Evolutionary conservation across 2,888 invertebrate species (phyloP), one percentile per base, ranked within the genome.

Genomic region (Salticus scenicus): DNA sequence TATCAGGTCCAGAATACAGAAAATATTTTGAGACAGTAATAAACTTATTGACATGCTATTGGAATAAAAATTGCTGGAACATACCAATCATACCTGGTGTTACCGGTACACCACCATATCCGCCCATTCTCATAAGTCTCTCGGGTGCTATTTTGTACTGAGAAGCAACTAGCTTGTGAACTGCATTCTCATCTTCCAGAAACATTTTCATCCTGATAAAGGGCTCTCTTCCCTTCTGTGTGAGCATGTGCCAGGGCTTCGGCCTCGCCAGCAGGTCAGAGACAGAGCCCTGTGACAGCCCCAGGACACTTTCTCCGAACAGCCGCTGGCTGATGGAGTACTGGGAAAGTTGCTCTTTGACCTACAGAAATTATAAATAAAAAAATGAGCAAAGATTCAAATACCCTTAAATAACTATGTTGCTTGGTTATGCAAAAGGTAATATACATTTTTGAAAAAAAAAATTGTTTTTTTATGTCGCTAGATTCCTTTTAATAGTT

Each of bases 201-300:
- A 98, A 98, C 95, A 98, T 97, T 92, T 98, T 97, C 98, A 98
- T 98, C 87, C 98, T 93, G 88, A 98, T 98, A 92, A 98, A 98
- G 0, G 98, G 98, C 90, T 98, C 98, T 31, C 98, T 93, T 0
- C 98, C 98, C 91, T 98, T 98, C 90, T 97, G 97, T 17, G 99
- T 99, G 70, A 99, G 93, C 98, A 98, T 98, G 91, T 98, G 97
- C 99, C 99, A 99, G 0, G 98, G 98, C 91, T 99, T 99, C 57
- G 99, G 99, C 73, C 99, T 92, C 24, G 99, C 99, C 88, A 99
- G 93, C 69, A 99, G 93, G 92, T 99, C 99, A 67, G 98, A 98
- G 0, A 99, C 99, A 5, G 98, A 98, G 51, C 99, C 99, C 91
- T 98, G 98, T 0, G 97, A 97, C 76, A 98, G 92, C 0, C 98